These are phyloP conservation scores for Rotaria magnacalcarata DNA, from an alignment of 2,888 invertebrate species.

Conservation along the genomic window DNA sequence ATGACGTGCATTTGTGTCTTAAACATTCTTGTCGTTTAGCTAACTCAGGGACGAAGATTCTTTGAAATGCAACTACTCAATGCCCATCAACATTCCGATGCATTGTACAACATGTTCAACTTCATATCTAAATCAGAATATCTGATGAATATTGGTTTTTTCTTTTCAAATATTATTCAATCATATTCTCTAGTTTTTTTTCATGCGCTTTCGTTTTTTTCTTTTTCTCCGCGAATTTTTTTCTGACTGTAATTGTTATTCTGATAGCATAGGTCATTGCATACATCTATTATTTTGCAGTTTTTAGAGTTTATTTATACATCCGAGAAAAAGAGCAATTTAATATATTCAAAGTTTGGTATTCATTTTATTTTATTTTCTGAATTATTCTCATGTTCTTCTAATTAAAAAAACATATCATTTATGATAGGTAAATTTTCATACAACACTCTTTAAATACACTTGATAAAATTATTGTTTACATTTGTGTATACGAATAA, in stretches of 20 bases:
- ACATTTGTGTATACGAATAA: too few relatives aligned
- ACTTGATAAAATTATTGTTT: too few relatives aligned
- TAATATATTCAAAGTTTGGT: too few relatives aligned
- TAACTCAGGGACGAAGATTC: not conserved
- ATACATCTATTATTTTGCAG: not conserved
- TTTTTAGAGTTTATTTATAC: not conserved
- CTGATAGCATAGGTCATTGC: not conserved
- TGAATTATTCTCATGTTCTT: too few relatives aligned
- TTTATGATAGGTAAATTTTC: too few relatives aligned
- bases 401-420: too few relatives aligned
- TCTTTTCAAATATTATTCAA: not conserved
- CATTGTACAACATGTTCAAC: not conserved
- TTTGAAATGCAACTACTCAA: not conserved
- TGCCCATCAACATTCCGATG: conserved; percentile 11
- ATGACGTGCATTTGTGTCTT: not conserved
- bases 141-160: not conserved
- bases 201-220: not conserved
- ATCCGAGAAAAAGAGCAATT: not conserved
- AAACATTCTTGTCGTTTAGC: not conserved
- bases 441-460: too few relatives aligned
- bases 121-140: not conserved
- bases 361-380: too few relatives aligned
- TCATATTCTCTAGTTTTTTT: not conserved
- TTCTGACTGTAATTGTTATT: not conserved
- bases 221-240: not conserved